Percentiles rank a stretch among this genome's conserved stretches.
These are phyloP conservation scores for Chorisops tibialis DNA, from an alignment of 2,888 invertebrate genomes.

Conservation along the genomic window DNA sequence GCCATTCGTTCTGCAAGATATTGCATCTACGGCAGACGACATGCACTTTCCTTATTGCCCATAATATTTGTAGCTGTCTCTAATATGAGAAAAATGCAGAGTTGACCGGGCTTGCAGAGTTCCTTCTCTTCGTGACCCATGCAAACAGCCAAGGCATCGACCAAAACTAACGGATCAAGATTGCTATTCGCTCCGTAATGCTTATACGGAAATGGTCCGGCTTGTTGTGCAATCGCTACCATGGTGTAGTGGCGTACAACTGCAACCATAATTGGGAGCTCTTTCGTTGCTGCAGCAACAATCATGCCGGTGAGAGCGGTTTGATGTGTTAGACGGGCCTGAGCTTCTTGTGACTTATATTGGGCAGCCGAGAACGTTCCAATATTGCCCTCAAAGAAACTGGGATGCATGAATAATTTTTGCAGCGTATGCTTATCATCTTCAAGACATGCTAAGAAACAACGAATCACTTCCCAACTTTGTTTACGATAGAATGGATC, in stretches of 20 bases:
- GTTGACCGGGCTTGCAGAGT: slow-evolving; percentile 86
- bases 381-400: slow-evolving; percentile 74
- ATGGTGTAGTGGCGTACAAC: slow-evolving; percentile 91
- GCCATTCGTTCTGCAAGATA: slow-evolving; percentile 93
- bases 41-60: slow-evolving; percentile 84
- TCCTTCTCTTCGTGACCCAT: slow-evolving; percentile 99
- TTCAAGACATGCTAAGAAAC: slow-evolving; percentile 75
- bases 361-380: slow-evolving; percentile 66
- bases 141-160: slow-evolving; percentile 89
- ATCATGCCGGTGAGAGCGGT: slow-evolving; percentile 91
- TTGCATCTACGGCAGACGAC: slow-evolving; percentile 87
- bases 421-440: slow-evolving; percentile 74
- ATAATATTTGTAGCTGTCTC: slow-evolving; percentile 86
- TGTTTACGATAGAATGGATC: slow-evolving; percentile 90
- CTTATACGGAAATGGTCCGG: slow-evolving; percentile 71
- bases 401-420: slow-evolving; percentile 79
- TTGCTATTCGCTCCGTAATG: slow-evolving; percentile 62
- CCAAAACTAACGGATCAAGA: slow-evolving; percentile 83
- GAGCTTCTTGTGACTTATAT: slow-evolving; percentile 76
- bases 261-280: slow-evolving; percentile 84
- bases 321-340: slow-evolving; percentile 82
- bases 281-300: slow-evolving; percentile 92
- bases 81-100: slow-evolving; percentile 82
- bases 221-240: slow-evolving; percentile 92
- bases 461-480: slow-evolving; percentile 91